Percentiles rank a stretch among this genome's conserved stretches.
phyloP scores from a whole-genome alignment of 2,797 vertebrate species.

The Hydrophis major region DNA sequence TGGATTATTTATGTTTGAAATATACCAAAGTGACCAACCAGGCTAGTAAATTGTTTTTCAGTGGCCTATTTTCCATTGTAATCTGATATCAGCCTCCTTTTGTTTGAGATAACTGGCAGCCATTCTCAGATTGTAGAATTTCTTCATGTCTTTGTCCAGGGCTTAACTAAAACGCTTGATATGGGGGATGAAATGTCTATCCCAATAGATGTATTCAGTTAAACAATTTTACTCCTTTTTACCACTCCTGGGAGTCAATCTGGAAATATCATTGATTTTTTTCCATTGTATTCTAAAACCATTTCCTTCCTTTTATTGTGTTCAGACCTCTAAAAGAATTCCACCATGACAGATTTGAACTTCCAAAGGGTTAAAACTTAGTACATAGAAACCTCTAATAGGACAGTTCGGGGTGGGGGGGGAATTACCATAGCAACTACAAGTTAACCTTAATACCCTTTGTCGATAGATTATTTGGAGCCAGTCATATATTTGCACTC shows the following conservation, averaged over 20 bases:
- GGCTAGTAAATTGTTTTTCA: background rate
- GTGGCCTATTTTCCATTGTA: background rate
- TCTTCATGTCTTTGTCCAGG: background rate
- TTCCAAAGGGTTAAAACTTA: background rate
- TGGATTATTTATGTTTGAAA: background rate
- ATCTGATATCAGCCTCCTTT: background rate
- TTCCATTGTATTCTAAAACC: background rate
- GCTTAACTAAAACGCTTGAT: background rate
- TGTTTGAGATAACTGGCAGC: background rate
- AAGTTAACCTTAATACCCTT: background rate
- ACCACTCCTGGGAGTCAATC: background rate
- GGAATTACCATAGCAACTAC: background rate
- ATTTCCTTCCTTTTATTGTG: background rate
- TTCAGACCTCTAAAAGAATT: background rate
- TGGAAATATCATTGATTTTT: background rate
- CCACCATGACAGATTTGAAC: background rate
- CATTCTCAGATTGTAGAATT: background rate
- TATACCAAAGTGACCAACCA: background rate
- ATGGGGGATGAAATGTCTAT: background rate
- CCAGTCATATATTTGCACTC: background rate
- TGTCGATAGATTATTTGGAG: background rate
- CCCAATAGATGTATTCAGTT: background rate
- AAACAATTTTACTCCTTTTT: background rate
- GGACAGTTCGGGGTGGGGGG: background rate
- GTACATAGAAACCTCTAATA: background rate